Percentiles rank a stretch among this genome's conserved stretches.
These are phyloP conservation scores for Hassar affinis DNA, from an alignment of 2,113 vertebrate species.

Conservation along the genomic window DNA sequence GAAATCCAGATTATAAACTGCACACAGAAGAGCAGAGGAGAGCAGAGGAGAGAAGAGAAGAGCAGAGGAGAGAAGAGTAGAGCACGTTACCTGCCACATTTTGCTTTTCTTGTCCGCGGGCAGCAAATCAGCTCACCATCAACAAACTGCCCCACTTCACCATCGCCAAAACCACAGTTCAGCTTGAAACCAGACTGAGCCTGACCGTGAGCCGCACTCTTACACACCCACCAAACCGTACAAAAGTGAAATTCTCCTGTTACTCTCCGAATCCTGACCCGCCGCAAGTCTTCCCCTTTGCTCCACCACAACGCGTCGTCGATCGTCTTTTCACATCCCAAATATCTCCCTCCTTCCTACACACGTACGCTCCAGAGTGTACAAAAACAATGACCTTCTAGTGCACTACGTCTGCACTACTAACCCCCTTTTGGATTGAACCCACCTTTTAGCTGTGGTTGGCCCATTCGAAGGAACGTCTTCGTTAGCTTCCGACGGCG, in stretches of 20 bases:
- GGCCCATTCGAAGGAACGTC: not conserved
- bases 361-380: not conserved
- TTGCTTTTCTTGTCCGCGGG: not conserved
- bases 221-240: not conserved
- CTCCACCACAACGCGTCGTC: constrained; percentile 10
- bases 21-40: not conserved
- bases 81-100: not conserved
- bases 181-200: not conserved
- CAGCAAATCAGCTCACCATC: not conserved
- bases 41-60: not conserved
- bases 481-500: not conserved
- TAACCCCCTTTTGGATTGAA: not conserved
- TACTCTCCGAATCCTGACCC: not conserved
- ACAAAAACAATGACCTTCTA: not conserved
- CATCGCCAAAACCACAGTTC: not conserved
- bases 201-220: not conserved
- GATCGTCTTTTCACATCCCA: not conserved
- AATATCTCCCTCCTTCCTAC: not conserved
- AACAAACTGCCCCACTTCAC: not conserved
- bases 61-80: not conserved
- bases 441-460: not conserved
- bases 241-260: not conserved
- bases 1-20: not conserved
- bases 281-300: not conserved
- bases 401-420: not conserved